Evolutionary conservation across 2,888 invertebrate genomes (phyloP).

Genomic region (Phymatocera aterrima): DNA sequence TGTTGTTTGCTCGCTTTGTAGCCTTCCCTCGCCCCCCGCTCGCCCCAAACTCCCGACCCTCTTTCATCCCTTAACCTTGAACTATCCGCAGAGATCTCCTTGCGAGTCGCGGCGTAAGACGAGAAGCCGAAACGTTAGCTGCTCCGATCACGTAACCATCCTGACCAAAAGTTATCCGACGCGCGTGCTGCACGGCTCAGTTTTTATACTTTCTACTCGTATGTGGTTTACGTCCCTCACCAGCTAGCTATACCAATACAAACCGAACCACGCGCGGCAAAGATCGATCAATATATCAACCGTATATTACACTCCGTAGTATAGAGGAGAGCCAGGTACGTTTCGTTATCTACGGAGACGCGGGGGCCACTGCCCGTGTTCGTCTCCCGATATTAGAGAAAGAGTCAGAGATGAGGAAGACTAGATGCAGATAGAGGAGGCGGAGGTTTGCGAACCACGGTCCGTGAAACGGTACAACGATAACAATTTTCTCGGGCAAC

Average conservation of each 20-base stretch:
- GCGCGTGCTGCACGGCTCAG: slow-evolving; percentile 3
- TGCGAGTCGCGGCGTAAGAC: neutral
- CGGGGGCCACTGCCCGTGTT: too few relatives aligned
- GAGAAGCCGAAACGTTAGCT: slow-evolving; percentile 9
- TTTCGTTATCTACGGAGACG: too few relatives aligned
- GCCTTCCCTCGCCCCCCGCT: too few relatives aligned
- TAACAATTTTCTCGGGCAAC: too few relatives aligned
- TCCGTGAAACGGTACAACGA: too few relatives aligned
- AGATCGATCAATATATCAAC: slow-evolving; percentile 40
- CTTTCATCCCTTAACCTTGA: slow-evolving; percentile 10
- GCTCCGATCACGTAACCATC: slow-evolving; percentile 15
- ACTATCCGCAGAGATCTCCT: neutral
- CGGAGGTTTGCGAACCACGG: too few relatives aligned
- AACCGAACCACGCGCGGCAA: neutral
- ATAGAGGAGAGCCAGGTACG: neutral
- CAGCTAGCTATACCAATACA: neutral
- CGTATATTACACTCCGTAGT: neutral
- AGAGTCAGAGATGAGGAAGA: too few relatives aligned
- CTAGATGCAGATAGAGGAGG: too few relatives aligned
- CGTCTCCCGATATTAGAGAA: too few relatives aligned
- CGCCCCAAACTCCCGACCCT: neutral
- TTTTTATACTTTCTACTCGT: neutral
- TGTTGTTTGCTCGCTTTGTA: slow-evolving; percentile 39
- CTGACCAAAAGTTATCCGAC: slow-evolving; percentile 8
- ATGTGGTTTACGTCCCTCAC: neutral